phyloP scores from a whole-genome alignment of 2,113 vertebrate genomes.

The Macrotus californicus region DNA sequence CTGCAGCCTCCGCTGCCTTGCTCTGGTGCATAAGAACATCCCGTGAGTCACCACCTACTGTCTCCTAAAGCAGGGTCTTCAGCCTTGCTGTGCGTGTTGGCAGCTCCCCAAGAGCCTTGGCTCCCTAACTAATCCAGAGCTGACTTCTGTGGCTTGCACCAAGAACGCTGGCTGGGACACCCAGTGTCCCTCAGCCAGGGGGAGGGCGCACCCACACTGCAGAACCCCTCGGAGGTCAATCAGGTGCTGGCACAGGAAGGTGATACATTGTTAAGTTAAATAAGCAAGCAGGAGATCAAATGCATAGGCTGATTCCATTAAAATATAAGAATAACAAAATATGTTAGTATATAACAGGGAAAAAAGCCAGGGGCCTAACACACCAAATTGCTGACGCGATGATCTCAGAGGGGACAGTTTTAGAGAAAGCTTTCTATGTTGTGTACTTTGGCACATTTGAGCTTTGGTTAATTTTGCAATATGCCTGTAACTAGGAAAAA shows the following conservation, averaged over 20 bases:
- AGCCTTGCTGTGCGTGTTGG: neutral
- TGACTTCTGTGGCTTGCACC: neutral
- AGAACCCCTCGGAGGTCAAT: neutral
- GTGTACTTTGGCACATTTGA: neutral
- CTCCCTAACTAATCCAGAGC: neutral
- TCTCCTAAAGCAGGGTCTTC: neutral
- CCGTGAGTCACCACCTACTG: neutral
- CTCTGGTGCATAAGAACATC: neutral
- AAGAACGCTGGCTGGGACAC: neutral
- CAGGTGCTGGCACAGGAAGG: neutral
- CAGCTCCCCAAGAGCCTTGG: neutral
- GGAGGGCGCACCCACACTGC: no score
- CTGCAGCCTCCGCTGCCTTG: neutral
- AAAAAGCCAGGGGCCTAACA: neutral
- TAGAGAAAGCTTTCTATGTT: neutral
- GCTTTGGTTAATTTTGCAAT: neutral
- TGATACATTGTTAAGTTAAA: neutral
- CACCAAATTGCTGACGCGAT: neutral
- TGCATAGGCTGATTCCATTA: neutral
- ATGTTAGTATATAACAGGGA: neutral
- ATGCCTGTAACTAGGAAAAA: neutral
- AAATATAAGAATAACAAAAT: neutral
- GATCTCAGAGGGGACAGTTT: neutral
- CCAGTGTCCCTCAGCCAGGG: neutral
- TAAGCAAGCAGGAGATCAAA: neutral